A percentile compares a stretch with the other conserved stretches of the same genome.
Evolutionary conservation across 2,113 vertebrate species (phyloP).

Genomic region (Cyprinus carpio): DNA sequence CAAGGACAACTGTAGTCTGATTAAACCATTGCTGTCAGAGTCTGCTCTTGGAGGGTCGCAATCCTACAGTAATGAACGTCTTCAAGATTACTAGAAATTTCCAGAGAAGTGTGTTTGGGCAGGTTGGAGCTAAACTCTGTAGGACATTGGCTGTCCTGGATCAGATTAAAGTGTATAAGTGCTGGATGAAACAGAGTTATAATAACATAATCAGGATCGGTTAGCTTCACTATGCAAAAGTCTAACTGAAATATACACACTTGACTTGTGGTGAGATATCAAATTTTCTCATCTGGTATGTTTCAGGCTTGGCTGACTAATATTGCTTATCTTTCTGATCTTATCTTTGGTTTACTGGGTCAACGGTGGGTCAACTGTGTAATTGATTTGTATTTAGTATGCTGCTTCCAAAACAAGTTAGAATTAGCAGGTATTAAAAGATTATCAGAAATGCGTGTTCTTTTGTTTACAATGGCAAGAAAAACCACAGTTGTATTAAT

Average conservation of each 20-base stretch:
- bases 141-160: no score
- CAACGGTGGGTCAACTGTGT: neutral
- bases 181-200: no score
- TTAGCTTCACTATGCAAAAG: no score
- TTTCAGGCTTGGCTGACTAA: neutral
- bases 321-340: neutral
- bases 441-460: neutral
- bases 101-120: no score
- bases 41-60: no score
- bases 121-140: no score
- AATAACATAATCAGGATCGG: no score
- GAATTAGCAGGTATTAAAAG: neutral
- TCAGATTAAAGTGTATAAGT: no score
- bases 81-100: neutral
- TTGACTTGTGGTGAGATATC: constrained; percentile 14
- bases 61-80: neutral
- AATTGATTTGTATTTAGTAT: neutral
- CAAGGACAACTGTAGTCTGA: neutral
- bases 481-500: neutral
- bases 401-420: neutral
- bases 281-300: constrained; percentile 10
- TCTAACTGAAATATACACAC: no score
- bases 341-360: constrained; percentile 11
- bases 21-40: neutral
- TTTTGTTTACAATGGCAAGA: neutral